These are phyloP conservation scores for Caenorhabditis wallacei DNA, from an alignment of 2,888 invertebrate genomes.

Conservation along the genomic window DNA sequence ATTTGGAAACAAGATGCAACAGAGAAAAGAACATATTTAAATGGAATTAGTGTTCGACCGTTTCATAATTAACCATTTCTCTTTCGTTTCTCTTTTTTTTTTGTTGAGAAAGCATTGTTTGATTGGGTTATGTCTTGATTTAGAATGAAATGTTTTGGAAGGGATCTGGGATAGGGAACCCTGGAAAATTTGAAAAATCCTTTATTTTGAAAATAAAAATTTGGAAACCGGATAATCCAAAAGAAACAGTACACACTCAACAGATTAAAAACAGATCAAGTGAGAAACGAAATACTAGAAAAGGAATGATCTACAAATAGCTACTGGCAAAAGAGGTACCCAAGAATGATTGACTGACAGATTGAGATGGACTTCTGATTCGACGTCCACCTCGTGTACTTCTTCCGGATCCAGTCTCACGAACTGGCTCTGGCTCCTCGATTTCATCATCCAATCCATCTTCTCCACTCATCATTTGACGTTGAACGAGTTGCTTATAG, in stretches of 20 bases:
- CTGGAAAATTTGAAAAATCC: background rate
- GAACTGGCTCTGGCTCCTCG: constrained; percentile 36
- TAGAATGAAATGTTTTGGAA: too few relatives aligned
- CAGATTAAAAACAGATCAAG: constrained; percentile 5
- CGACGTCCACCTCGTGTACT: constrained; percentile 53
- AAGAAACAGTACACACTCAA: background rate
- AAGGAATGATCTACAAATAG: constrained; percentile 70
- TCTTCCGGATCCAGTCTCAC: constrained; percentile 37
- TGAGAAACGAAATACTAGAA: background rate
- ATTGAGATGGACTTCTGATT: constrained; percentile 70
- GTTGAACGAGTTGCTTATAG: constrained; percentile 82
- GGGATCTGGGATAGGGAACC: too few relatives aligned
- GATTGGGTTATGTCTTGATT: too few relatives aligned
- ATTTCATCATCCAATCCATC: constrained; percentile 59
- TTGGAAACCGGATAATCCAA: background rate
- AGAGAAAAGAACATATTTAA: constrained; percentile 36
- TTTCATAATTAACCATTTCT: constrained; percentile 51
- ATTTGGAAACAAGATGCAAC: constrained; percentile 12
- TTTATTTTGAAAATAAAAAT: background rate
- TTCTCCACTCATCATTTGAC: constrained; percentile 81
- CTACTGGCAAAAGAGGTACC: constrained; percentile 80
- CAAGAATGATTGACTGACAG: constrained; percentile 79
- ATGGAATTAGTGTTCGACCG: constrained; percentile 44
- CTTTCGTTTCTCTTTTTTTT: constrained; percentile 17
- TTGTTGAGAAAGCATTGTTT: background rate